Conservation (phyloP, 2,797 vertebrate genomes). For the Tauraco hartlaubi region DNA sequence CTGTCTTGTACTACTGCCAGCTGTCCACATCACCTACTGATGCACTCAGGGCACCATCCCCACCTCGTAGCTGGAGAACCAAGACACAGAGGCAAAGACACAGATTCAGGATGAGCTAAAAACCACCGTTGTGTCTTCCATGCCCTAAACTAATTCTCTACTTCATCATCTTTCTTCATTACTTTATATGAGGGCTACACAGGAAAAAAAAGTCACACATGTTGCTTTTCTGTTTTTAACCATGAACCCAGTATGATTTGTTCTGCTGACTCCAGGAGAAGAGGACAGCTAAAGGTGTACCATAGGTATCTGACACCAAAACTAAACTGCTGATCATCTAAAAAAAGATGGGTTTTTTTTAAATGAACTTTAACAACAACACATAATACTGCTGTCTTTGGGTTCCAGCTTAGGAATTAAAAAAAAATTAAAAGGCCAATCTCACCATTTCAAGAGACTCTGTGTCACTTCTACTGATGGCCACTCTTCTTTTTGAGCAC, state of each 20-base stretch:
- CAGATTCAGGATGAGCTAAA: not conserved
- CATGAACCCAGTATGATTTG: not conserved
- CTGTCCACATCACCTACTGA: accelerated
- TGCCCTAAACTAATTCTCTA: not conserved
- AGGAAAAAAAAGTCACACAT: not conserved
- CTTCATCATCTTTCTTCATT: not conserved
- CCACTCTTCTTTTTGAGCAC: not conserved
- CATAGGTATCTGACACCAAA: not conserved
- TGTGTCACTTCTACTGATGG: not conserved
- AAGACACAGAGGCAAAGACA: not conserved
- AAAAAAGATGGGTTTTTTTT: not conserved
- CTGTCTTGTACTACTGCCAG: not conserved
- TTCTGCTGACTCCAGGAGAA: not conserved
- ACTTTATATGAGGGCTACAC: not conserved
- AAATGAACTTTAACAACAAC: not conserved
- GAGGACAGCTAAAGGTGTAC: not conserved
- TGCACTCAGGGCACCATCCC: not conserved
- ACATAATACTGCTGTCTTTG: not conserved
- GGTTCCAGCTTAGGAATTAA: not conserved
- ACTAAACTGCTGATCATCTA: not conserved
- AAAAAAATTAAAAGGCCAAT: not conserved
- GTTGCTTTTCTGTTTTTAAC: not conserved
- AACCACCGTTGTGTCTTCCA: not conserved
- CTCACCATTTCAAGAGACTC: not conserved
- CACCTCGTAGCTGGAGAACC: not conserved